Base-by-base conservation (phyloP, 1,140 invertebrate genomes). In the Caenorhabditis tropicalis region DNA sequence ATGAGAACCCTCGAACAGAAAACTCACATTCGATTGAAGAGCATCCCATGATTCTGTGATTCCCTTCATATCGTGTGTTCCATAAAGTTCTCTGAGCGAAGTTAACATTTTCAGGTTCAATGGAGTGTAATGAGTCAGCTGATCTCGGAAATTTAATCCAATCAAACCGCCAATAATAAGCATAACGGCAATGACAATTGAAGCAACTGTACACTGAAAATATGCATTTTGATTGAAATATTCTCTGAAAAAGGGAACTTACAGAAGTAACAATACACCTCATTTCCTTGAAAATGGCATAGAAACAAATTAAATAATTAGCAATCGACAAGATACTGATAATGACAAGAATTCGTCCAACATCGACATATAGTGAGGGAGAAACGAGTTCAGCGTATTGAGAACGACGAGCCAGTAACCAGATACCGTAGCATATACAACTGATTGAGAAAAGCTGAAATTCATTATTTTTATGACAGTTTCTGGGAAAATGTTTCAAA, bases 71-170 rank as follows among this genome's bases (percentile, higher is more conserved):
- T 91, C 89, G 19, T 83, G 46, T 24, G 70, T 85, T 19, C 89
- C 89, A 79, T 90, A 90, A 12, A 90, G 80, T 86, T 90, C 89
- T 49, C 89, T 82, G 19, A 90, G 82, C 5, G 89, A 90, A 33
- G 89, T 90, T 2, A 87, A 83, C 89, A 90, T 90, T 88, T 90
- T 90, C 53, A 90, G 82, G 85, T 90, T 84, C n/a, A 88, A 56
- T 39, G 89, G 90, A 70, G 88, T 90, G 79, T 91, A 88, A 82
- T 90, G 79, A 27, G 48, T 53, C 29, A 90, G 56, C 74, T 89
- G 90, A 46, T 88, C 81, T 7, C 84, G 84, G 82, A 90, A 90
- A 15, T 91, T 90, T 48, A 91, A 88, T 43, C 89, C 89, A 86
- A 90, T 90, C 7, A 91, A 83, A 21, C 89, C 89, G 21, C 89